Evolutionary conservation across 2,113 vertebrate species (phyloP), one percentile per base, ranked within the genome.

Genomic region (Halichoerus grypus): DNA sequence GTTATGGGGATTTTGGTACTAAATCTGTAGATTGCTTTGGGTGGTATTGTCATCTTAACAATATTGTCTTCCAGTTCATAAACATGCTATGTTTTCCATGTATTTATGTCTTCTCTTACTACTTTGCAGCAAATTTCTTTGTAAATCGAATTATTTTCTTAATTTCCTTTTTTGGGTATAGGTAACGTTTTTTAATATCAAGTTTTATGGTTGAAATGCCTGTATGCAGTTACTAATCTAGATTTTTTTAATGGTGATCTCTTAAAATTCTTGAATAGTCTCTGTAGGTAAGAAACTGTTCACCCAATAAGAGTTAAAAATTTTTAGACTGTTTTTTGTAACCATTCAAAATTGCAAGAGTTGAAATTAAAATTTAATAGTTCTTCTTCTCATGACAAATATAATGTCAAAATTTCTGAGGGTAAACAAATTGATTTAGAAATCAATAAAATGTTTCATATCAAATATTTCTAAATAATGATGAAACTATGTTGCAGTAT

Each of bases 61-160:
- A 26, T 61, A 39, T 71, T 65, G 22, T 76, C 71, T 85, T 95
- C 42, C 51, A 91, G 0, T 74, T 16, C 16, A 46, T 81, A 6
- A 82, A 74, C 22, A 36, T 82, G 55, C 36, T 87, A 36, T 92
- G 12, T 82, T 88, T 79, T 86, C 51, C 63, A 24, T 69, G 69
- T 86, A n/a, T 53, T 82, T 88, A n/a, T 90, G 31, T 88, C 53
- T 80, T 87, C 14, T 92, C 16, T 93, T 49, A 85, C 86, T 86
- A 86, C 46, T 92, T 83, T 93, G 42, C 16, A 24, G 76, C 22
- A 57, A 2, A 79, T 79, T 42, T 79, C 18, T 49, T 67, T 88
- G 46, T 63, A 76, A 93, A 24, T 92, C 22, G 21, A 88, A 65
- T 92, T 81, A 51, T 95, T 83, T 72, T 72, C 55, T 83, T 74